phyloP scores from a whole-genome alignment of 2,113 vertebrate species.

The Caranx ignobilis region DNA sequence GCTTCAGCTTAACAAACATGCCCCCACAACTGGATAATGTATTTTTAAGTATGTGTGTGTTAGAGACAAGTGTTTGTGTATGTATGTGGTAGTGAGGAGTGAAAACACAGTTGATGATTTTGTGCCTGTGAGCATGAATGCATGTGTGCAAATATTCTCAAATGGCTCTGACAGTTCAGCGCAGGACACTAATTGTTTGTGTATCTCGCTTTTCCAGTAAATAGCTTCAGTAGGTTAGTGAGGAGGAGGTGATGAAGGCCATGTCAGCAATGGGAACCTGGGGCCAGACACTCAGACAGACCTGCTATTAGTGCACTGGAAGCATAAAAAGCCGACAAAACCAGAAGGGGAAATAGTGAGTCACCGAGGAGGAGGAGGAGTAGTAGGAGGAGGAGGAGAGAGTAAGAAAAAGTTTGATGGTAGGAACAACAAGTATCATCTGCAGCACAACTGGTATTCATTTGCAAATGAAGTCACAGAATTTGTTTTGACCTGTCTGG shows the following conservation, averaged over 20 bases:
- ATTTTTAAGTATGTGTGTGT: constrained; percentile 2
- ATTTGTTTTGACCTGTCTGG: constrained; percentile 35
- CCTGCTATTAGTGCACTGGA: constrained; percentile 59
- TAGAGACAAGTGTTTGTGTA: constrained; percentile 13
- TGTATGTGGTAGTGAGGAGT: constrained; percentile 5
- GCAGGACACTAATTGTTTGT: constrained; percentile 38
- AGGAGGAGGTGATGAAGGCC: constrained; percentile 34
- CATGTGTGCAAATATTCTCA: constrained; percentile 6
- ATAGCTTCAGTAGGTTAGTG: constrained; percentile 1
- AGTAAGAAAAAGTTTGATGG: background rate
- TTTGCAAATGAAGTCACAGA: constrained; percentile 7
- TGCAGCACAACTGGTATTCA: constrained; percentile 6
- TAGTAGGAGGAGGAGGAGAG: background rate
- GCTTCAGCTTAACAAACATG: constrained; percentile 38
- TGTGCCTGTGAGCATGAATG: constrained; percentile 5
- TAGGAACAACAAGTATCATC: constrained; percentile 30
- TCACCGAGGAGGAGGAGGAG: constrained; percentile 32
- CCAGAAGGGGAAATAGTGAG: constrained; percentile 57
- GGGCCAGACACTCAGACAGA: constrained; percentile 52
- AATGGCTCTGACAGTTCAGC: constrained; percentile 9
- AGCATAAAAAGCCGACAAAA: constrained; percentile 34
- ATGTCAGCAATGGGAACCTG: constrained; percentile 22
- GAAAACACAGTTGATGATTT: constrained; percentile 34
- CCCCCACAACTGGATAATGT: constrained; percentile 12
- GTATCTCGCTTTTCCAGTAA: constrained; percentile 40